phyloP scores from a whole-genome alignment of 2,113 vertebrate species.

The Corvus cornix region DNA sequence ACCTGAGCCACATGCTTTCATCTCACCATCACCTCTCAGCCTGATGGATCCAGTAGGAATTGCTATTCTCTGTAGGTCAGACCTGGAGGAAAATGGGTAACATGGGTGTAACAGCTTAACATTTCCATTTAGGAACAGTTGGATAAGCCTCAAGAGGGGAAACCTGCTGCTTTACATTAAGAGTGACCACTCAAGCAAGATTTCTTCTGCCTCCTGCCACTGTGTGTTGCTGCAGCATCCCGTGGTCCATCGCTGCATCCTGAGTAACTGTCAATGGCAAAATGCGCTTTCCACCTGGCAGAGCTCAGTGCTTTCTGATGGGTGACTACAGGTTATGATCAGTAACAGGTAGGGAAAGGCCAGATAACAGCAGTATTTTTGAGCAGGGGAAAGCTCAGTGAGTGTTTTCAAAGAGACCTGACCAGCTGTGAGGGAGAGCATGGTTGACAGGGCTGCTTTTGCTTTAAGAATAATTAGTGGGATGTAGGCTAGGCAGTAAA shows the following conservation, averaged over 20 bases:
- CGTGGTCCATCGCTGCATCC: accelerated
- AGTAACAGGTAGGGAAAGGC: neutral
- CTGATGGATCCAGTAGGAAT: neutral
- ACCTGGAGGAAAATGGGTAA: neutral
- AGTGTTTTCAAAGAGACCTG: neutral
- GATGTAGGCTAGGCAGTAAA: neutral
- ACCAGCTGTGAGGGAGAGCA: neutral
- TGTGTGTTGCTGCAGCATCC: neutral
- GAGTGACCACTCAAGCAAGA: neutral
- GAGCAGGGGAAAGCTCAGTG: neutral
- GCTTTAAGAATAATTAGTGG: neutral
- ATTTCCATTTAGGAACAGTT: neutral
- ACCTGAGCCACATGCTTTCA: neutral
- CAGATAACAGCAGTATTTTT: neutral
- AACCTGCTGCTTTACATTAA: neutral
- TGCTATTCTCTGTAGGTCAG: neutral
- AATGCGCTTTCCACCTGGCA: neutral
- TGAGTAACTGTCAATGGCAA: neutral
- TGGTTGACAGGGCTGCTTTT: neutral
- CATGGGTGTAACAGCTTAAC: neutral
- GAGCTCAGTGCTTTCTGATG: neutral
- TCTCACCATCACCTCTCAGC: neutral
- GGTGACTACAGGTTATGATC: neutral
- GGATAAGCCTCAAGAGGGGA: neutral
- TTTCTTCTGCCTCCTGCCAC: neutral